These are phyloP conservation scores for Taxidea taxus DNA, from an alignment of 2,113 vertebrate genomes.

Conservation along the genomic window DNA sequence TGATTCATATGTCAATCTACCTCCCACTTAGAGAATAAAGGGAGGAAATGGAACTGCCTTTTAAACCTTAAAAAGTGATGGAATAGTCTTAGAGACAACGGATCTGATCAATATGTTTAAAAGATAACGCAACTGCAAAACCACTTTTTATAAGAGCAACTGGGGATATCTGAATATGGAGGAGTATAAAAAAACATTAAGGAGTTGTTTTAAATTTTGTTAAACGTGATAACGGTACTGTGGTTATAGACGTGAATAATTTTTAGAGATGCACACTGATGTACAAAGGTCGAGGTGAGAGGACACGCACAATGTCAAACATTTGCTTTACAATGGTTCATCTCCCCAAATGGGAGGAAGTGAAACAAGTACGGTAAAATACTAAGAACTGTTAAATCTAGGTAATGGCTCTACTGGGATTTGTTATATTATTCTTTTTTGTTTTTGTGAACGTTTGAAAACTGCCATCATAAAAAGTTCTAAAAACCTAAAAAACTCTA, in stretches of 20 bases:
- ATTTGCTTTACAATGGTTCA: neutral
- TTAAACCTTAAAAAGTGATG: neutral
- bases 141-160: neutral
- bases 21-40: neutral
- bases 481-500: neutral
- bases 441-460: constrained; percentile 20
- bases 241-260: neutral
- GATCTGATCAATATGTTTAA: neutral
- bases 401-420: neutral
- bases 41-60: neutral
- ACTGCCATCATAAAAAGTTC: neutral
- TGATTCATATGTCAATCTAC: constrained; percentile 5
- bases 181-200: neutral
- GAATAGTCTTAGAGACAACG: neutral
- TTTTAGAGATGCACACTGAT: neutral
- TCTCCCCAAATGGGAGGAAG: neutral
- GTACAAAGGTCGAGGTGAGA: neutral
- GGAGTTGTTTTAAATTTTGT: neutral
- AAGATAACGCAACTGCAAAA: neutral
- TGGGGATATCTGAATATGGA: neutral
- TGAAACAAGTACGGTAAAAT: neutral
- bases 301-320: neutral
- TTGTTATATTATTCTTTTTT: neutral
- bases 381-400: neutral
- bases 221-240: neutral